A percentile compares a stretch with the other conserved stretches of the same genome.
Conservation (phyloP, 2,888 invertebrate species). For the Agrotis exclamationis region DNA sequence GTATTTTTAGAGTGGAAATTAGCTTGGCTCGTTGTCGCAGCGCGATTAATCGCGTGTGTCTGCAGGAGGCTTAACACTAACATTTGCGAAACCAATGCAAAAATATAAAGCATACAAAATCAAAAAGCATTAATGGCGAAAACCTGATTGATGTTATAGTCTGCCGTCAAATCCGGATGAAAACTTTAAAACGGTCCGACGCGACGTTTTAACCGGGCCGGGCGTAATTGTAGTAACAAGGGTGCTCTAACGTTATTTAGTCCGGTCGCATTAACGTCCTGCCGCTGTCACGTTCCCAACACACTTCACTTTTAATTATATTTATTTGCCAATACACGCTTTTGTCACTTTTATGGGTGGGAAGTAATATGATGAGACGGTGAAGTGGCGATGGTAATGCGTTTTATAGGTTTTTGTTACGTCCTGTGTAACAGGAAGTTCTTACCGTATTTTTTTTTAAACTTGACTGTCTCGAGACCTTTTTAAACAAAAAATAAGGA, state of each 20-base stretch:
- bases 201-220: conserved; percentile 79
- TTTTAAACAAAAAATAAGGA: neutral
- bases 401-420: conserved; percentile 14
- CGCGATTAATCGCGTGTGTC: too few relatives aligned
- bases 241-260: conserved; percentile 89
- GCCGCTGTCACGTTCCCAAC: conserved; percentile 81
- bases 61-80: too few relatives aligned
- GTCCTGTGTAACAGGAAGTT: neutral
- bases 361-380: conserved; percentile 51
- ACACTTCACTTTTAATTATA: conserved; percentile 83
- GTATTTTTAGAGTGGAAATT: too few relatives aligned
- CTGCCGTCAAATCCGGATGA: conserved; percentile 80
- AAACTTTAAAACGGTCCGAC: conserved; percentile 82
- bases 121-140: conserved; percentile 71
- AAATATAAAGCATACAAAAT: conserved; percentile 62
- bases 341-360: conserved; percentile 69
- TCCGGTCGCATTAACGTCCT: conserved; percentile 85
- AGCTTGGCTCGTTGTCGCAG: too few relatives aligned
- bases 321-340: conserved; percentile 81
- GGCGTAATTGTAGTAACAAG: conserved; percentile 88
- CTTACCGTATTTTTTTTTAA: neutral
- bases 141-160: conserved; percentile 83
- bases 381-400: conserved; percentile 18
- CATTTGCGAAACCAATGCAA: neutral
- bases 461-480: neutral